Evolutionary conservation across 2,888 invertebrate species (phyloP).

Genomic region (Microplitis manilae): DNA sequence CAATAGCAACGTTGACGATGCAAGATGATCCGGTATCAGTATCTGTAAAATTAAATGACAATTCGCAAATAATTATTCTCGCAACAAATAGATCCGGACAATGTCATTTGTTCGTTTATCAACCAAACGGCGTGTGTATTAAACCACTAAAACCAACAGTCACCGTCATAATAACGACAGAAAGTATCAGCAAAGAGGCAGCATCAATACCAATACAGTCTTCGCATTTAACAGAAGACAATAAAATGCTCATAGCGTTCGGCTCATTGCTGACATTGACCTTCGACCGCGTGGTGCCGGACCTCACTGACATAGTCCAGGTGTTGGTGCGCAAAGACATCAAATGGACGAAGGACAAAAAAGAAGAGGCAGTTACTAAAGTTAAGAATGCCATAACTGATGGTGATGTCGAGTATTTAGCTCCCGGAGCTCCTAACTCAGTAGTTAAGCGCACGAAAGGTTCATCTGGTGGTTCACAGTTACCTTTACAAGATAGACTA

Average conservation of each 20-base stretch:
- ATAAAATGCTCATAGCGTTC: conserved; percentile 62
- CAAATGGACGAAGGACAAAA: conserved; percentile 62
- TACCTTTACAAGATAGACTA: conserved; percentile 87
- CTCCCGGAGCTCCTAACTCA: conserved; percentile 59
- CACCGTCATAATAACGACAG: conserved; percentile 77
- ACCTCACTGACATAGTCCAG: conserved; percentile 71
- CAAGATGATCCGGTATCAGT: conserved; percentile 79
- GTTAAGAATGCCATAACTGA: conserved; percentile 70
- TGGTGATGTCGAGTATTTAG: conserved; percentile 73
- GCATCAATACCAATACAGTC: conserved; percentile 75
- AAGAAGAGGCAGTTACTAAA: conserved; percentile 69
- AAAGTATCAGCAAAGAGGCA: conserved; percentile 71
- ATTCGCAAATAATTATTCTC: conserved; percentile 72
- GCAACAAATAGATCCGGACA: conserved; percentile 84
- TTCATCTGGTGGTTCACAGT: conserved; percentile 72
- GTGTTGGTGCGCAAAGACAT: conserved; percentile 72
- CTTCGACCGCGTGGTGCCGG: conserved; percentile 65
- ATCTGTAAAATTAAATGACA: conserved; percentile 73
- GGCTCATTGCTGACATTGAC: conserved; percentile 59
- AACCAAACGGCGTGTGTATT: conserved; percentile 80
- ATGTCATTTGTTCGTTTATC: conserved; percentile 84
- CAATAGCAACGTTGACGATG: conserved; percentile 77
- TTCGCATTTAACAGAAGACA: conserved; percentile 63
- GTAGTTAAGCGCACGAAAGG: conserved; percentile 67
- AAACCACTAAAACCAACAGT: conserved; percentile 79